phyloP scores from a whole-genome alignment of 2,113 vertebrate species.

The Microcebus murinus region DNA sequence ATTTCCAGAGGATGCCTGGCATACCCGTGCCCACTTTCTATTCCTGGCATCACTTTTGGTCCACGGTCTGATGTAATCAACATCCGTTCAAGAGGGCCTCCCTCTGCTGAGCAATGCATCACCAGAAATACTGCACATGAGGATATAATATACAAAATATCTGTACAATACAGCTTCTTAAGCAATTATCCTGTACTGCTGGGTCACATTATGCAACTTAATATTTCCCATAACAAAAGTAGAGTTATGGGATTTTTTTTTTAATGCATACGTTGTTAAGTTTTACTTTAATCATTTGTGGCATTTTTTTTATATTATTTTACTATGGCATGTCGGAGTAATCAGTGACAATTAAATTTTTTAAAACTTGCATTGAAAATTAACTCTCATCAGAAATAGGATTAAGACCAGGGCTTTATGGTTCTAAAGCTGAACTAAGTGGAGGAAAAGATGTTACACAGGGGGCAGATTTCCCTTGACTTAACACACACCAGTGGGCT shows the following conservation, averaged over 20 bases:
- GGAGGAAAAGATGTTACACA: slow-evolving; percentile 64
- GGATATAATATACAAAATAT: slow-evolving; percentile 75
- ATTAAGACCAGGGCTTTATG: slow-evolving; percentile 73
- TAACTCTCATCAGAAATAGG: slow-evolving; percentile 80
- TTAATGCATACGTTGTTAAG: slow-evolving; percentile 66
- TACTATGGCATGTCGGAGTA: slow-evolving; percentile 78
- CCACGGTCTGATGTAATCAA: slow-evolving; percentile 51
- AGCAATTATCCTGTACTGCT: slow-evolving; percentile 72
- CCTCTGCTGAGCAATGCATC: slow-evolving; percentile 61
- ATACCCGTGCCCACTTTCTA: neutral
- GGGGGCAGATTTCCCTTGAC: slow-evolving; percentile 48
- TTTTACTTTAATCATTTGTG: slow-evolving; percentile 81
- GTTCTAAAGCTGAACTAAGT: slow-evolving; percentile 60
- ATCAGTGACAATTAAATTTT: slow-evolving; percentile 81
- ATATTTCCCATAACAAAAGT: slow-evolving; percentile 76
- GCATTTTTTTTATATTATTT: slow-evolving; percentile 79
- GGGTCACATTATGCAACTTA: slow-evolving; percentile 77
- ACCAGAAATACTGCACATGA: slow-evolving; percentile 66
- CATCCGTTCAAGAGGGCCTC: slow-evolving; percentile 29
- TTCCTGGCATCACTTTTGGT: neutral
- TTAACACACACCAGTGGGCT: slow-evolving; percentile 68
- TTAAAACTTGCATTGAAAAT: slow-evolving; percentile 78
- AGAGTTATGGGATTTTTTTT: slow-evolving; percentile 66
- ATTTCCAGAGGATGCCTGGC: neutral
- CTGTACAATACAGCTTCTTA: slow-evolving; percentile 64